phyloP scores from a whole-genome alignment of 2,797 vertebrate species.

The Typhlichthys subterraneus region DNA sequence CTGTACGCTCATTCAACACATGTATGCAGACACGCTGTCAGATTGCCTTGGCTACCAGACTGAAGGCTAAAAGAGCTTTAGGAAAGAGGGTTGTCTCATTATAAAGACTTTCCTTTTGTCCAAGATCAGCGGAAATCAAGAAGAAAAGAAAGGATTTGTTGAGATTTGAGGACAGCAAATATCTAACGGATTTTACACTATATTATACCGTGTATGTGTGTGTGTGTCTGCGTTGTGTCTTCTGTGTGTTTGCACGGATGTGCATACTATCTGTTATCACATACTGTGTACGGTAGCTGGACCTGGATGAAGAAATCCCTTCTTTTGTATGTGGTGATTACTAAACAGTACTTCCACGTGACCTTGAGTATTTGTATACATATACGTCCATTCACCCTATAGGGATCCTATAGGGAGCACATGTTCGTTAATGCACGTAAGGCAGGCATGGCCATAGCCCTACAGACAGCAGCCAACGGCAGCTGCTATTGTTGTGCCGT shows the following conservation, averaged over 20 bases:
- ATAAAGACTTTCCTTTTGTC: slow-evolving; percentile 26
- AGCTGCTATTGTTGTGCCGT: no score
- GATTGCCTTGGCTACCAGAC: slow-evolving; percentile 20
- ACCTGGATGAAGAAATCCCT: not conserved
- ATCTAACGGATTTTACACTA: slow-evolving; percentile 3
- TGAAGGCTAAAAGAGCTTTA: slow-evolving; percentile 23
- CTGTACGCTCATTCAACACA: slow-evolving; percentile 5
- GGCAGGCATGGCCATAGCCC: no score
- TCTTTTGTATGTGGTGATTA: not conserved
- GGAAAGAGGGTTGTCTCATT: not conserved
- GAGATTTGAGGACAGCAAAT: slow-evolving; percentile 17
- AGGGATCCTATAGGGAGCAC: no score
- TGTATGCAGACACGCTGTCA: slow-evolving; percentile 12
- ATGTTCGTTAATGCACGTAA: no score
- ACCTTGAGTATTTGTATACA: not conserved
- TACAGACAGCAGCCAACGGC: no score
- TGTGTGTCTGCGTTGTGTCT: no score
- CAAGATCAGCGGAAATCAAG: slow-evolving; percentile 29
- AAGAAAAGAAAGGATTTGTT: slow-evolving; percentile 16
- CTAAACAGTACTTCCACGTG: not conserved
- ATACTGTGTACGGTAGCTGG: not conserved
- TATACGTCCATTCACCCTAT: not conserved
- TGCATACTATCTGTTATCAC: not conserved
- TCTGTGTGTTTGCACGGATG: no score
- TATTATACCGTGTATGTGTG: slow-evolving; percentile 6